These are phyloP conservation scores for Agonopterix subpropinquella DNA, from an alignment of 2,888 invertebrate genomes.

Conservation along the genomic window DNA sequence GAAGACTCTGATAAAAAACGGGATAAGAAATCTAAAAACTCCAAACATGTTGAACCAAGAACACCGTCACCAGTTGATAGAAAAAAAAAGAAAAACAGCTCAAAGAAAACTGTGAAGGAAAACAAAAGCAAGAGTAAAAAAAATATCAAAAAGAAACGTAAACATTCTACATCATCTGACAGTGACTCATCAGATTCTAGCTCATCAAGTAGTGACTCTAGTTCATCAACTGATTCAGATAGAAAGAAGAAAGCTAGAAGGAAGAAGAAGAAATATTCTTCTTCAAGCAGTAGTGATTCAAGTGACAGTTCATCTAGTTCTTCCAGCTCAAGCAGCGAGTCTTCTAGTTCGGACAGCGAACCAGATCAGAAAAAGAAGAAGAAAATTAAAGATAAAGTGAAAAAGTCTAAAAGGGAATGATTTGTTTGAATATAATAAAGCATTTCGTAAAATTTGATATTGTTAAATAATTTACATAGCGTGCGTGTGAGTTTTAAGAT, in stretches of 20 bases:
- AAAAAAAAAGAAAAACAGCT: slow-evolving; percentile 9
- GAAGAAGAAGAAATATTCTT: slow-evolving; percentile 44
- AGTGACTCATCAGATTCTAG: slow-evolving; percentile 45
- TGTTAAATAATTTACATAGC: too few relatives aligned
- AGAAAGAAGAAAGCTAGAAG: slow-evolving; percentile 34
- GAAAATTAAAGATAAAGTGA: slow-evolving; percentile 33
- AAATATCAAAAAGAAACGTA: slow-evolving; percentile 34
- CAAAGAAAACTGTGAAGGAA: slow-evolving; percentile 16
- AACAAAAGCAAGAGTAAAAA: slow-evolving; percentile 19
- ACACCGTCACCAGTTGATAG: slow-evolving; percentile 20
- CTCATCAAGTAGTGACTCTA: slow-evolving; percentile 50
- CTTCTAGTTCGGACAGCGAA: slow-evolving; percentile 54
- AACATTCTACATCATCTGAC: slow-evolving; percentile 53
- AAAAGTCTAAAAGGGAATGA: slow-evolving; percentile 33
- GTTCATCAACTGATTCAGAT: slow-evolving; percentile 51
- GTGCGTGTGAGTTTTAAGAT: too few relatives aligned
- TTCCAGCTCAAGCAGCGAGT: slow-evolving; percentile 41
- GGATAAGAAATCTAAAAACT: slow-evolving; percentile 4
- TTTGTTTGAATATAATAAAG: slow-evolving; percentile 2
- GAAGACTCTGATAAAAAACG: slow-evolving; percentile 4
- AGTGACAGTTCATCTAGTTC: slow-evolving; percentile 41
- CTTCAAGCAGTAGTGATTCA: slow-evolving; percentile 52
- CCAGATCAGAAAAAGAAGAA: slow-evolving; percentile 34
- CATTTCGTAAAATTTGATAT: too few relatives aligned
- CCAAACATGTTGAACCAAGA: slow-evolving; percentile 10